A percentile compares a stretch with the other conserved stretches of the same genome.
Conservation (phyloP, 2,113 vertebrate genomes). For the Sitta europaea region DNA sequence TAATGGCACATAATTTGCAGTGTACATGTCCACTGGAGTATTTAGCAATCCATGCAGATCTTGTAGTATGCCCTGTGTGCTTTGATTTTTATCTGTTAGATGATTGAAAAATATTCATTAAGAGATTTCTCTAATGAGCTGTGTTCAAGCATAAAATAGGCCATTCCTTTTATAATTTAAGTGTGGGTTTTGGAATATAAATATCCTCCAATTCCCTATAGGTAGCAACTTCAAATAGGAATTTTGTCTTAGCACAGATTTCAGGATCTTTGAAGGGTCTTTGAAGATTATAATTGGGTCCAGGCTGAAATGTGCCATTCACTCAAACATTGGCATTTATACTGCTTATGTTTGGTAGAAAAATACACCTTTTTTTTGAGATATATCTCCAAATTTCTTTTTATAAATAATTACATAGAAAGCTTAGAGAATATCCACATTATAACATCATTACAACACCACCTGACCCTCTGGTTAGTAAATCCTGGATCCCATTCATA, state of each 20-base stretch:
- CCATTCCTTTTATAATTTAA: slow-evolving; percentile 54
- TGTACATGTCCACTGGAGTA: neutral
- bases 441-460: neutral
- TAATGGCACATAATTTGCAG: slow-evolving; percentile 6
- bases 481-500: neutral
- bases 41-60: neutral
- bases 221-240: slow-evolving; percentile 32
- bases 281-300: slow-evolving; percentile 56
- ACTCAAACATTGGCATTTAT: neutral
- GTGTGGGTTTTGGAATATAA: neutral
- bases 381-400: neutral
- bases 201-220: slow-evolving; percentile 35
- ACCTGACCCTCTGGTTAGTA: neutral
- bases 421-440: neutral
- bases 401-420: neutral
- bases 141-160: slow-evolving; percentile 53
- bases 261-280: slow-evolving; percentile 53
- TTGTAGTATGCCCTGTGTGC: neutral
- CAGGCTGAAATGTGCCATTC: neutral
- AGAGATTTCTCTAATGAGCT: slow-evolving; percentile 55
- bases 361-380: neutral
- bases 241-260: slow-evolving; percentile 56
- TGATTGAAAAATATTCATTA: slow-evolving; percentile 58
- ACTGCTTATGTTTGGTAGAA: neutral
- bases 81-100: slow-evolving; percentile 34